A percentile compares a stretch with the other conserved stretches of the same genome.
These are phyloP conservation scores for Drosophila kepulauana DNA, from an alignment of 1,140 invertebrate genomes.

Conservation along the genomic window DNA sequence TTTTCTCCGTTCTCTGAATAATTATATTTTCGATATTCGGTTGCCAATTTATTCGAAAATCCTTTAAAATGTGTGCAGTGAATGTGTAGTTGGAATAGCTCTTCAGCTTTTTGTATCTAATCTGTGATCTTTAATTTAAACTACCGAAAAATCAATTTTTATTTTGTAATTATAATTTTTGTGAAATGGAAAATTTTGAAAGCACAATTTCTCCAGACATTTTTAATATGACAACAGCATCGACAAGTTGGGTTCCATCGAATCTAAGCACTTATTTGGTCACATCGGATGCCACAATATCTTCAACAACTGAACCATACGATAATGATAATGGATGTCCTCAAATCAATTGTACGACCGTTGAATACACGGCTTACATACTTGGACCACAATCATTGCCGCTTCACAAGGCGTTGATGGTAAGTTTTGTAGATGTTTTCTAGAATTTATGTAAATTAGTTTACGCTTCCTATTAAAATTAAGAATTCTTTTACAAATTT, in stretches of 20 bases:
- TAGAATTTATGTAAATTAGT: neutral
- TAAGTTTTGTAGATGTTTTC: slow-evolving; percentile 37
- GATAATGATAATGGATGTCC: slow-evolving; percentile 56
- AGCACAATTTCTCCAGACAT: neutral
- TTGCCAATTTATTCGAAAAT: neutral
- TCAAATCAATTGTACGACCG: slow-evolving; percentile 86
- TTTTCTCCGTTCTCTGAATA: slow-evolving; percentile 18
- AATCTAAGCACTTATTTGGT: slow-evolving; percentile 30
- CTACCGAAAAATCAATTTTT: neutral
- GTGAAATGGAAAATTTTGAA: neutral
- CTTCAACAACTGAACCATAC: slow-evolving; percentile 31
- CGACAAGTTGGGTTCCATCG: neutral
- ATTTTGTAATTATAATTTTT: neutral
- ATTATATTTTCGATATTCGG: neutral
- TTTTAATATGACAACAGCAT: slow-evolving; percentile 8
- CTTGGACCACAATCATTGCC: slow-evolving; percentile 86
- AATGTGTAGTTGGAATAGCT: neutral
- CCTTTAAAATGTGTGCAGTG: slow-evolving; percentile 1
- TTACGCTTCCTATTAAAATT: no score
- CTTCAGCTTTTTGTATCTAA: neutral
- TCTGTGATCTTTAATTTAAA: neutral
- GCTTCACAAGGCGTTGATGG: slow-evolving; percentile 85
- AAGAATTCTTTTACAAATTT: no score
- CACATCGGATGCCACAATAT: slow-evolving; percentile 19
- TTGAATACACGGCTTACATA: slow-evolving; percentile 85